Conservation (phyloP, 2,113 vertebrate genomes). For the Sclerurus mexicanus region DNA sequence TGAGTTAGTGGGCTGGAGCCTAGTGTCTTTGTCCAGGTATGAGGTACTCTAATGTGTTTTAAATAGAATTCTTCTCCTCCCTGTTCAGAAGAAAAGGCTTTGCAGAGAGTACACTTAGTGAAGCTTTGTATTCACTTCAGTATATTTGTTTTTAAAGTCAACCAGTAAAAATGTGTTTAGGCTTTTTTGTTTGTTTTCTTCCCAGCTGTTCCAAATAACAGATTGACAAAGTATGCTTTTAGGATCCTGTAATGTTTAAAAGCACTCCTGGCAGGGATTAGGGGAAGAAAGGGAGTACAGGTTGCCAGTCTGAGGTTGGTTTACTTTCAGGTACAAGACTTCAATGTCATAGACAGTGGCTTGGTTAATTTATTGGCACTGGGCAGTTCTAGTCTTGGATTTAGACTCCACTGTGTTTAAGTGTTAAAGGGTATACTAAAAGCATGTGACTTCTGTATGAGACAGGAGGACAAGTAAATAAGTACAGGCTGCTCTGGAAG, state of each 20-base stretch:
- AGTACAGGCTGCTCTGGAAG: neutral
- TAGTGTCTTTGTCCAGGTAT: neutral
- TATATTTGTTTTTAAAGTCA: neutral
- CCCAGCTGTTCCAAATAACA: neutral
- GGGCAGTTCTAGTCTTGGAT: neutral
- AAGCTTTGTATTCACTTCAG: neutral
- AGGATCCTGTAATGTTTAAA: neutral
- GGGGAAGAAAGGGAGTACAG: neutral
- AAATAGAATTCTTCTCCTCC: neutral
- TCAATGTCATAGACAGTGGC: neutral
- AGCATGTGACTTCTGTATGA: neutral
- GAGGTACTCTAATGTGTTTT: fast-evolving
- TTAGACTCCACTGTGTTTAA: neutral
- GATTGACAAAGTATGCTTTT: neutral
- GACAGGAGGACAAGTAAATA: neutral
- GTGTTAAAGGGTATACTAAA: neutral
- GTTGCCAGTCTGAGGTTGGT: neutral
- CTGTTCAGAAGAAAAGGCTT: neutral
- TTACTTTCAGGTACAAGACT: neutral
- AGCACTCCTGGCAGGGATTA: neutral
- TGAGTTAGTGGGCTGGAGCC: neutral
- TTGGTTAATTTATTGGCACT: neutral
- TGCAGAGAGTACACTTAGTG: neutral
- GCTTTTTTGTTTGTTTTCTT: neutral
- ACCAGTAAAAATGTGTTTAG: neutral